Percentiles rank a stretch among this genome's conserved stretches.
Evolutionary conservation across 2,888 invertebrate species (phyloP).

Genomic region (Pristionchus exspectatus): DNA sequence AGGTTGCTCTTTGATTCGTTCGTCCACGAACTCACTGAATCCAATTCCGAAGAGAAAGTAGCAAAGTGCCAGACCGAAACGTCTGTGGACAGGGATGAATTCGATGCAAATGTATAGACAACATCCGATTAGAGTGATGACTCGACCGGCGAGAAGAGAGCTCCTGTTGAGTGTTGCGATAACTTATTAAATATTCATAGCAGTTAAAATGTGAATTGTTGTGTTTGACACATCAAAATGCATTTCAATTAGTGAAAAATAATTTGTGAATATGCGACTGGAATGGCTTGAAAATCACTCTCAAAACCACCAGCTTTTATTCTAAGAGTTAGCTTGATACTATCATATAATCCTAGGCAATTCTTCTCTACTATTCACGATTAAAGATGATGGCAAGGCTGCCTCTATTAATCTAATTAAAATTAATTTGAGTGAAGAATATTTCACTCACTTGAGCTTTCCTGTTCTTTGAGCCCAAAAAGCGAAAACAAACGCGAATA

Average conservation of each 20-base stretch:
- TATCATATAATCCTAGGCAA: no score
- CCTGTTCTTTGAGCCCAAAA: slow-evolving; percentile 64
- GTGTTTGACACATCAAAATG: neutral
- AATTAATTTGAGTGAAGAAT: neutral
- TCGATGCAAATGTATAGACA: slow-evolving; percentile 47
- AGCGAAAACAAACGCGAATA: slow-evolving; percentile 66
- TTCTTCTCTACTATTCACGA: no score
- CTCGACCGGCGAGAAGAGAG: slow-evolving; percentile 12
- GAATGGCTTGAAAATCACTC: no score
- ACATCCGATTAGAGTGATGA: slow-evolving; percentile 44
- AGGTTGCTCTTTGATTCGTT: no score
- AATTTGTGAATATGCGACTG: no score
- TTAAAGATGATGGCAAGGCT: no score
- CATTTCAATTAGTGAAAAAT: neutral
- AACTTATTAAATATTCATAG: no score
- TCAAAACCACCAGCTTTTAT: no score
- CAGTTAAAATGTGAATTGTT: neutral
- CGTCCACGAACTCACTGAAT: slow-evolving; percentile 29
- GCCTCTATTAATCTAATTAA: no score
- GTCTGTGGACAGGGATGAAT: neutral
- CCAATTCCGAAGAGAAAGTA: slow-evolving; percentile 51
- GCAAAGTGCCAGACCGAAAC: slow-evolving; percentile 32
- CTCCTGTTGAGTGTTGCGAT: neutral
- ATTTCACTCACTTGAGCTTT: neutral
- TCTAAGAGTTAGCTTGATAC: no score